Conservation (phyloP, 2,797 vertebrate genomes). For the Parauchenoglanis ngamensis region DNA sequence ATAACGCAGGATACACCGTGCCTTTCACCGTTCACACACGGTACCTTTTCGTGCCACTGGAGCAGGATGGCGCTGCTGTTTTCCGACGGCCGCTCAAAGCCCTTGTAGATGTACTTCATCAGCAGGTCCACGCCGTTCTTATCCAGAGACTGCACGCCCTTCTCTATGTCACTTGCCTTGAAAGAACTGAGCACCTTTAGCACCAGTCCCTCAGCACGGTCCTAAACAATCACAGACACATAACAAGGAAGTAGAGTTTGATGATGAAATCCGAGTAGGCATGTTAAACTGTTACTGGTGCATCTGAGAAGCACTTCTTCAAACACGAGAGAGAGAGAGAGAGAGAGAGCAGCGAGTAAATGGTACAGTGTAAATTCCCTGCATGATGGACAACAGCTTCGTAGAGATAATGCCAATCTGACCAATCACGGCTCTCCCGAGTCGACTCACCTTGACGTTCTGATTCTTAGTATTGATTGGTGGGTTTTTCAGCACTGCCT, state of each 20-base stretch:
- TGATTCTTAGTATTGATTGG: constrained; percentile 98
- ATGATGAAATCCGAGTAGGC: neutral
- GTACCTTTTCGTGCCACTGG: constrained; percentile 98
- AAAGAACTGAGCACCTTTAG: constrained; percentile 96
- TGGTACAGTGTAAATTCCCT: neutral
- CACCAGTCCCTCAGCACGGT: constrained; percentile 92
- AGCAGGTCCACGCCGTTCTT: constrained; percentile 92
- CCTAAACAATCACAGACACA: constrained; percentile 69
- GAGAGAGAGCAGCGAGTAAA: too few relatives aligned
- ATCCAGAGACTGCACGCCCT: constrained; percentile 92
- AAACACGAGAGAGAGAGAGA: neutral
- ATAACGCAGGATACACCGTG: neutral
- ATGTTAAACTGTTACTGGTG: neutral
- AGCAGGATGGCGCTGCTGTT: constrained; percentile 95
- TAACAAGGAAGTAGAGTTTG: neutral
- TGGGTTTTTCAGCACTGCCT: constrained; percentile 95
- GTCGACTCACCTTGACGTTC: constrained; percentile 85
- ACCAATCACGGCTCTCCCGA: neutral
- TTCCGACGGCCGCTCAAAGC: constrained; percentile 95
- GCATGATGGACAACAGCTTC: neutral
- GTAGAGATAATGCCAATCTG: neutral
- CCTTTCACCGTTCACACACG: neutral
- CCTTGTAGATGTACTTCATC: constrained; percentile 99
- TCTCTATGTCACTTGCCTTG: constrained; percentile 95
- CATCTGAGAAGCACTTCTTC: neutral